Conservation (phyloP, 1,140 invertebrate species). For the Zaprionus ghesquierei region DNA sequence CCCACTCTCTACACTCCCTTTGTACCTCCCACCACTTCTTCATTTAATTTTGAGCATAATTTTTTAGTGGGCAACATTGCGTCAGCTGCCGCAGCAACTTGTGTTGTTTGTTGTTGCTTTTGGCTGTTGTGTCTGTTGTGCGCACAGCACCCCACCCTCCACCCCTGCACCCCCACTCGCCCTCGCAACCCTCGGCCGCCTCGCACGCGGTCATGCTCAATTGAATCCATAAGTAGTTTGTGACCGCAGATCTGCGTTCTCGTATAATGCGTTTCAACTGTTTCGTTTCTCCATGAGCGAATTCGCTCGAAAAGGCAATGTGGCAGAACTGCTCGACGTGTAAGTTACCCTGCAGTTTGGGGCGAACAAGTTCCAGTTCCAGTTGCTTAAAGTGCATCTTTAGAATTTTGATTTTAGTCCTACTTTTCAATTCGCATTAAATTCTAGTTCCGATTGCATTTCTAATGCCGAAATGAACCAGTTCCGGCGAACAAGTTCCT, state of each 20-base stretch:
- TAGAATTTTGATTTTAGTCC: no score
- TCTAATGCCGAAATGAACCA: no score
- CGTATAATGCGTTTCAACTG: constrained; percentile 79
- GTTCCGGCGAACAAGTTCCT: no score
- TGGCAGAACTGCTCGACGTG: neutral
- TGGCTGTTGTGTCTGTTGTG: constrained; percentile 12
- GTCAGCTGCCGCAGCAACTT: constrained; percentile 59
- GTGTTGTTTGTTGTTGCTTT: neutral
- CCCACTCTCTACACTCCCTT: neutral
- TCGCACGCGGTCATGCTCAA: constrained; percentile 66
- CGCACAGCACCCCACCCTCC: neutral
- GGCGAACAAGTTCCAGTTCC: neutral
- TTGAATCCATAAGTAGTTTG: constrained; percentile 81
- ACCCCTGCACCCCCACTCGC: neutral
- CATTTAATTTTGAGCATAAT: constrained; percentile 78
- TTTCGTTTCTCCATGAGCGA: constrained; percentile 74
- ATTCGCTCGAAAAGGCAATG: constrained; percentile 47
- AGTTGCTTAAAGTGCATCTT: no score
- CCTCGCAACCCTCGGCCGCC: neutral
- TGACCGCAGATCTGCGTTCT: constrained; percentile 77
- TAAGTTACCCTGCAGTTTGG: neutral
- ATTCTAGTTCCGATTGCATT: no score
- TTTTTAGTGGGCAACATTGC: constrained; percentile 63
- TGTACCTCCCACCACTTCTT: constrained; percentile 21
- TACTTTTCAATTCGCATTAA: no score